Evolutionary conservation across 2,888 invertebrate species (phyloP).

Genomic region (Nomada ferruginata): DNA sequence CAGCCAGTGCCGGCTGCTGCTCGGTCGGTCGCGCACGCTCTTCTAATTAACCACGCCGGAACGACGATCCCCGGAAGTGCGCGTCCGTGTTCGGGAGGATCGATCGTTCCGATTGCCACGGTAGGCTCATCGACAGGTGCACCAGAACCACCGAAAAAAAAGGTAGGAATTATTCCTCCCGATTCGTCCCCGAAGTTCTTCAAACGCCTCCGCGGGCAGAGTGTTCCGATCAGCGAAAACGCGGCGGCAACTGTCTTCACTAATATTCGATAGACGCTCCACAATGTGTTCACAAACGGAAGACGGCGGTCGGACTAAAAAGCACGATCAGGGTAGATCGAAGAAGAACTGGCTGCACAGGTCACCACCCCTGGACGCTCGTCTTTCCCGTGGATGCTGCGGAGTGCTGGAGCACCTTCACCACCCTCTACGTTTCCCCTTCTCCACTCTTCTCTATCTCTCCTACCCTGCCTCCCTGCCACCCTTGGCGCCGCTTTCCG

Average conservation of each 20-base stretch:
- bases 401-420: constrained; percentile 55
- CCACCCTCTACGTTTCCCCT: constrained; percentile 37
- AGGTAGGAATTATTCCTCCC: neutral
- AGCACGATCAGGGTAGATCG: neutral
- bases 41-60: constrained; percentile 44
- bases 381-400: constrained; percentile 60
- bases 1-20: constrained; percentile 15
- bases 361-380: constrained; percentile 71
- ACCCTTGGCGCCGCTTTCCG: constrained; percentile 2
- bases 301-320: neutral
- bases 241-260: neutral
- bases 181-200: neutral
- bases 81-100: constrained; percentile 43
- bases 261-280: too few relatives aligned
- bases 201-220: neutral
- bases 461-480: constrained; percentile 16
- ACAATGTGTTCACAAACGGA: too few relatives aligned
- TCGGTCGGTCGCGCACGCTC: constrained; percentile 40
- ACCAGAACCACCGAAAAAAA: neutral
- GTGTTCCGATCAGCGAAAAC: neutral
- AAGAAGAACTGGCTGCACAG: constrained; percentile 52
- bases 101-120: constrained; percentile 53
- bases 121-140: constrained; percentile 52
- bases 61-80: constrained; percentile 57
- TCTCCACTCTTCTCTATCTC: constrained; percentile 9